Evolutionary conservation across 1,140 invertebrate species (phyloP).

Genomic region (Xylocopa sonorina): DNA sequence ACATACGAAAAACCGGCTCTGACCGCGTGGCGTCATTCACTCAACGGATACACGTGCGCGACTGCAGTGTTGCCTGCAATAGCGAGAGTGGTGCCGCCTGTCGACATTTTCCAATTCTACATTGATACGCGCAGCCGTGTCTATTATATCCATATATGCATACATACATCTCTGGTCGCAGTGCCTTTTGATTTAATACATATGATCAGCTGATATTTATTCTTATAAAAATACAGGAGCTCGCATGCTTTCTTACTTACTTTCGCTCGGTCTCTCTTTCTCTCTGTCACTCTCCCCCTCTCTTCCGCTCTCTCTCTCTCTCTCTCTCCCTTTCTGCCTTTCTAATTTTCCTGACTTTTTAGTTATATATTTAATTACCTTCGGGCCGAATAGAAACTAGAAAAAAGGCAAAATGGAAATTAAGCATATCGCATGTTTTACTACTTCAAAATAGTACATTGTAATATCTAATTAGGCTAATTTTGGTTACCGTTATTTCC

Average conservation of each 20-base stretch:
- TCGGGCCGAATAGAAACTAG: neutral
- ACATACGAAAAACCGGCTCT: neutral
- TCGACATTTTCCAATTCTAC: neutral
- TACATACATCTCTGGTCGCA: no score
- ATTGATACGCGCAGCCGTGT: neutral
- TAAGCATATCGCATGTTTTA: no score
- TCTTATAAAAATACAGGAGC: neutral
- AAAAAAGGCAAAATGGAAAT: no score
- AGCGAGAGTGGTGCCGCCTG: slow-evolving; percentile 30
- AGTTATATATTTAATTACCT: neutral
- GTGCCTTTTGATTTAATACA: neutral
- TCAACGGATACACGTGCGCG: slow-evolving; percentile 33
- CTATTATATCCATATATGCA: no score
- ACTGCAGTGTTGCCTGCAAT: slow-evolving; percentile 4
- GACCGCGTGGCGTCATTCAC: slow-evolving; percentile 44
- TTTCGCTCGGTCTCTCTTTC: no score
- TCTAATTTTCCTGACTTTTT: neutral
- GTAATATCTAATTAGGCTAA: no score
- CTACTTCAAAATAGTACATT: no score
- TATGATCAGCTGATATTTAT: slow-evolving; percentile 6
- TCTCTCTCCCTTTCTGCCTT: no score
- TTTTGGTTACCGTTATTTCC: no score
- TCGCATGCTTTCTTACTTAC: neutral
- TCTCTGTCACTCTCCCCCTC: neutral
- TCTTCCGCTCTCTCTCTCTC: no score